Evolutionary conservation across 2,888 invertebrate genomes (phyloP), one percentile per base, ranked within the genome.

Genomic region (Matsumyia berberina): DNA sequence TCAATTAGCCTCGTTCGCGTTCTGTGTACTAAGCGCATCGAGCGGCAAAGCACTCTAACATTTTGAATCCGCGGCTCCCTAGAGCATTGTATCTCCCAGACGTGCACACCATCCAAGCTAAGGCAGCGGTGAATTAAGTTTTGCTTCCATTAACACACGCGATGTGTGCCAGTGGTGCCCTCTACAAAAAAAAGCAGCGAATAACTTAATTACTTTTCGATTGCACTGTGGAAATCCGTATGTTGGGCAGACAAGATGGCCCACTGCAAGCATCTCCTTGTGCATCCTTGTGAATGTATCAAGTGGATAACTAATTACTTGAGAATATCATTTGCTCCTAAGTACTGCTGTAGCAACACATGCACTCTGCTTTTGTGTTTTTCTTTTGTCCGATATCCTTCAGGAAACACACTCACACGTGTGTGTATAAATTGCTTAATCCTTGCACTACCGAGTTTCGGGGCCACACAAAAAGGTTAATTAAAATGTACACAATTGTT

Each of bases 401-500:
- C 31, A 29, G 31, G 37, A 17, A 46, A 51, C 12, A 29, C 5
- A 31, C 19, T 33, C 62, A 42, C 51, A 42, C 55, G 46, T 55
- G 29, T 62, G 37, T 46, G 24, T 19, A 60, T 70, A 69, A 82
- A 82, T 70, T 77, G 58, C 77, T 82, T 82, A 72, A 82, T 82
- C 82, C 82, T 82, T 77, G 53, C 70, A 53, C 77, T 60, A 77
- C 60, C 66, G 60, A 72, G 53, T 51, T 72, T 60, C 42, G 58
- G 77, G 53, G 33, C n/a, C 39, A 82, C 70, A 78, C 82, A 82
- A 82, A 77, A 82, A 82, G 82, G 72, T 77, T 82, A 82, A 82
- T 82, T 82, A 82, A 82, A 82, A 77, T 72, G 82, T 77, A 82
- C 82, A 82, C 82, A 82, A 77, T 66, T 77, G 82, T 77, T 82